phyloP scores from a whole-genome alignment of 2,888 invertebrate species.

The Rhaphigaster nebulosa region DNA sequence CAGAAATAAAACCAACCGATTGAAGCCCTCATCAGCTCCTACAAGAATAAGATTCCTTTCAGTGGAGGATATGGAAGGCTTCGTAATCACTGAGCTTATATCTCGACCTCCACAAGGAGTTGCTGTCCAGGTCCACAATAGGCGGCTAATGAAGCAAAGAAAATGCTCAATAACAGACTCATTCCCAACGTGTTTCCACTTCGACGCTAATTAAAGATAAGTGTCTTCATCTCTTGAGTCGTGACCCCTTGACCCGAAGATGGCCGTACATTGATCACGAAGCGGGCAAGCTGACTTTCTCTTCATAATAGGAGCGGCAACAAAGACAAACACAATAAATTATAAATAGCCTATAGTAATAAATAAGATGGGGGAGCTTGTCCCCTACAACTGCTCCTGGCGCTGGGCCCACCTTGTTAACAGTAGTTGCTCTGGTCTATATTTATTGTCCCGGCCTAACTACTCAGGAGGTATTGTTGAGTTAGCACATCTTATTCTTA shows the following conservation, averaged over 20 bases:
- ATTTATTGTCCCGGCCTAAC: background rate
- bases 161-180: background rate
- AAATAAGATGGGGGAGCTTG: background rate
- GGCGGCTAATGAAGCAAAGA: background rate
- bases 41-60: background rate
- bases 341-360: constrained; percentile 23
- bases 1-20: background rate
- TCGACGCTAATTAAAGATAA: background rate
- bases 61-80: background rate
- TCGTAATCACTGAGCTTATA: background rate
- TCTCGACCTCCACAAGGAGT: background rate
- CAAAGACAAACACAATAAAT: background rate
- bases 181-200: background rate
- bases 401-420: background rate
- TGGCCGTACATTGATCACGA: background rate
- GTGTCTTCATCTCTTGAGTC: background rate
- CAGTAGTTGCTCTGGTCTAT: constrained; percentile 8
- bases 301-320: background rate
- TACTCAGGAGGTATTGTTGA: background rate
- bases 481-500: background rate
- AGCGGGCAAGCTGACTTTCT: background rate
- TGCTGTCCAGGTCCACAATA: background rate
- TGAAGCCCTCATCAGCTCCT: background rate
- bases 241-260: background rate
- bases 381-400: constrained; percentile 26